Evolutionary conservation across 2,888 invertebrate genomes (phyloP), one percentile per base, ranked within the genome.

Genomic region (Dromius quadrimaculatus): DNA sequence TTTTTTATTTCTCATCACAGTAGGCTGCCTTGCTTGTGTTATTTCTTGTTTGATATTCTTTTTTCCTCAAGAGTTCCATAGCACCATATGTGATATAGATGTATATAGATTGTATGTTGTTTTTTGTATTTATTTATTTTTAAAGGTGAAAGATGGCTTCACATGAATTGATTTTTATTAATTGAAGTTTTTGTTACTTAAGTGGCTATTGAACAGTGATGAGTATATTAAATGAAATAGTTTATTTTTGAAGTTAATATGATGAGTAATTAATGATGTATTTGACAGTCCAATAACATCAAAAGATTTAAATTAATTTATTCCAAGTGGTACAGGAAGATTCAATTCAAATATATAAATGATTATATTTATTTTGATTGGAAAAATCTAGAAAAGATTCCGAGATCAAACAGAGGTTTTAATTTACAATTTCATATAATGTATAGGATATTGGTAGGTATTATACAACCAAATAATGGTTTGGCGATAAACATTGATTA

Each of bases 91-190:
- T 17, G 15, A 63, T 41, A 63, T 47, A 47, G 47, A 61, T 20
- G 38, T 34, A 36, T 36, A 17, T 23, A 19, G 22, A 20, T 61
- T 36, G 11, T 32, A 6, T 28, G 22, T 63, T 43, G 19, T 32
- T 34, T 63, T 20, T 17, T 19, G 17, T 13, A 34, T 63, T 63
- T 43, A 32, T 36, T 41, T 64, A 32, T 34, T 47, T 20, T 17
- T n/a, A 17, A n/a, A 54, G 20, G 54, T 34, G 62, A 62, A 62
- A 62, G 20, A 62, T 22, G 6, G 41, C 19, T 2, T 20, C 13
- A 43, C 34, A 47, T 57, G 66, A 68, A 68, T 68, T 68, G 68
- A 68, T 68, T 68, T 68, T 54, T 59, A 68, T 68, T 66, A 68
- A 68, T 45, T 68, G 68, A 45, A 59, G 11, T 41, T 54, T 54